phyloP scores from a whole-genome alignment of 2,113 vertebrate genomes.

The Pan troglodytes region NHGRI_mPanTro3-v2.1_pri NC_086015.1:186057001-186057500 shows the following conservation, averaged over 20 bases:
- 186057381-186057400: neutral
- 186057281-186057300: conserved; percentile 1
- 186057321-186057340: conserved; percentile 34
- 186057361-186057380: conserved; percentile 18
- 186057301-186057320: neutral
- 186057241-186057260: conserved; percentile 20
- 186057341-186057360: neutral
- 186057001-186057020: neutral
- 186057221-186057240: conserved; percentile 20
- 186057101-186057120: conserved; percentile 24
- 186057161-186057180: neutral
- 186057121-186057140: neutral
- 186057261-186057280: neutral
- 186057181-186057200: neutral
- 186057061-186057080: neutral
- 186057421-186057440: neutral
- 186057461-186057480: conserved; percentile 39
- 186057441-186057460: neutral
- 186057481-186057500: neutral
- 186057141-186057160: neutral
- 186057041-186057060: neutral
- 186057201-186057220: neutral
- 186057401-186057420: neutral
- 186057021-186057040: neutral
- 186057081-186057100: neutral